phyloP scores from a whole-genome alignment of 2,888 invertebrate genomes.

The Minunthozetes semirufus region DNA sequence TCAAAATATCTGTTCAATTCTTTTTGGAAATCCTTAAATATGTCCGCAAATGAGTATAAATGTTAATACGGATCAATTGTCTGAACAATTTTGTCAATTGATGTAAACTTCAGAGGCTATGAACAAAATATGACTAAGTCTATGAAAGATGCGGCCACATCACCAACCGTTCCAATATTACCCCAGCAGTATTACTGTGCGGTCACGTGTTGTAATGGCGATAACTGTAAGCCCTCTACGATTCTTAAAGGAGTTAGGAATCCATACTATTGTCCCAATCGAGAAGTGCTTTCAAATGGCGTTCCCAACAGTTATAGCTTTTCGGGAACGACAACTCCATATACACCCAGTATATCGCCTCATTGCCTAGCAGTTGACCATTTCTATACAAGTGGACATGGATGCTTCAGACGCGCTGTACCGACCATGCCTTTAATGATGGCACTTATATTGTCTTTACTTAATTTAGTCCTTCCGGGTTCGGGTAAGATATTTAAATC shows the following conservation, averaged over 20 bases:
- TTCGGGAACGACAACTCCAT: not conserved
- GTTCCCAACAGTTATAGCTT: conserved; percentile 10
- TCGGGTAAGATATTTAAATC: conserved; percentile 44
- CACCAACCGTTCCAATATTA: conserved; percentile 26
- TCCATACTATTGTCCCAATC: conserved; percentile 26
- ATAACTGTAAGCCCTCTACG: conserved; percentile 24
- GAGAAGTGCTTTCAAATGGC: conserved; percentile 10
- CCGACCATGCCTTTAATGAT: conserved; percentile 51
- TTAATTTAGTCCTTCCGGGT: conserved; percentile 47
- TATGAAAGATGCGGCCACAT: conserved; percentile 32
- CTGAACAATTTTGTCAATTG: not conserved
- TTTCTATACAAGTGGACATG: conserved; percentile 37
- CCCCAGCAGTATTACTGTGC: conserved; percentile 30
- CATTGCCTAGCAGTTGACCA: not conserved
- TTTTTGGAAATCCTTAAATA: not conserved
- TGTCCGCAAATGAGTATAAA: not conserved
- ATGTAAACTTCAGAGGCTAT: not conserved
- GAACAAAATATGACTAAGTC: not conserved
- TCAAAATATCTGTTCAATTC: not conserved
- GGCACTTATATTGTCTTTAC: conserved; percentile 47
- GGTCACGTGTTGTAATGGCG: conserved; percentile 34
- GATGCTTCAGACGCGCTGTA: conserved; percentile 48
- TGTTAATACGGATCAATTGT: not conserved
- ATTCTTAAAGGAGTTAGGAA: conserved; percentile 10
- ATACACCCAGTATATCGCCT: conserved; percentile 1